Percentiles rank a stretch among this genome's conserved stretches.
phyloP scores from a whole-genome alignment of 1,140 invertebrate genomes.

The Drosophila albomicans region DNA sequence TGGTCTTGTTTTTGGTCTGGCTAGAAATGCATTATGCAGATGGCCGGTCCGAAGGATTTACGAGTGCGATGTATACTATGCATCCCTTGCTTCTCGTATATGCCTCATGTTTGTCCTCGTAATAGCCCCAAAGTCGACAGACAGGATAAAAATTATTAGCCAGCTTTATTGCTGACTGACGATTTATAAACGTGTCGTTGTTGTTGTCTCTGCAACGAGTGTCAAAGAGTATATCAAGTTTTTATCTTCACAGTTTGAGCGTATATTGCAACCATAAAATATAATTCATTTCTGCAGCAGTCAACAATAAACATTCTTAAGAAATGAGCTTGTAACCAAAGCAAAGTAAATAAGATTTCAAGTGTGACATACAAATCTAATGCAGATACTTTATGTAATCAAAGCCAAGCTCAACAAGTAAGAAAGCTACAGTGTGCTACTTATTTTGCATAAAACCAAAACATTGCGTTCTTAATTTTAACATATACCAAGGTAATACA shows the following conservation, averaged over 20 bases:
- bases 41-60: constrained; percentile 61
- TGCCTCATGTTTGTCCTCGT: constrained; percentile 68
- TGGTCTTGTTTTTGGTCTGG: constrained; percentile 57
- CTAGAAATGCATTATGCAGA: constrained; percentile 59
- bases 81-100: constrained; percentile 26
- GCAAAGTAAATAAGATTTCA: no score
- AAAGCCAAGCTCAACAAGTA: no score
- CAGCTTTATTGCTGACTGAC: constrained; percentile 57
- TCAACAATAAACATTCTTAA: not conserved
- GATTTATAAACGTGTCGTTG: constrained; percentile 16
- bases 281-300: not conserved
- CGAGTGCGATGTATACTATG: not conserved
- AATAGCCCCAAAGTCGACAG: constrained; percentile 70
- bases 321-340: no score
- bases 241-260: not conserved
- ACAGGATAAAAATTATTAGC: constrained; percentile 72
- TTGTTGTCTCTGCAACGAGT: not conserved
- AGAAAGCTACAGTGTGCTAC: no score
- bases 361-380: no score
- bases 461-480: no score
- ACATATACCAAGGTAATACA: no score
- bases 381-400: no score
- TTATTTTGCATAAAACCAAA: no score
- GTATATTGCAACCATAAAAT: not conserved
- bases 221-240: constrained; percentile 11